These are phyloP conservation scores for Zaprionus camerounensis DNA, from an alignment of 1,140 invertebrate species.

Conservation along the genomic window DNA sequence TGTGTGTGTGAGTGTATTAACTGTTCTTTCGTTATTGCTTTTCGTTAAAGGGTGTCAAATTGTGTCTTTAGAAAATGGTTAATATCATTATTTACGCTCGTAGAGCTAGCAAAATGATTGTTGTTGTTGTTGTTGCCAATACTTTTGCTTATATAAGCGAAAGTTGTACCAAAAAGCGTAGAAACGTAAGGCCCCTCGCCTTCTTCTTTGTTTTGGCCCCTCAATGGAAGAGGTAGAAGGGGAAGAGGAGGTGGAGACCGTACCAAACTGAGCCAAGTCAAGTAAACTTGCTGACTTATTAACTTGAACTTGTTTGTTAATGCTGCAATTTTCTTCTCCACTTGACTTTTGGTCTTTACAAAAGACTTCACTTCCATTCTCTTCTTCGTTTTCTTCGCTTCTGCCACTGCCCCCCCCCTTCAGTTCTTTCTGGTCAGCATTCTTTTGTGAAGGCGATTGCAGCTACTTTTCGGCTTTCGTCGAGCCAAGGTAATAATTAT, in stretches of 20 bases:
- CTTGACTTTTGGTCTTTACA: constrained; percentile 56
- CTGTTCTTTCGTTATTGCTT: constrained; percentile 9
- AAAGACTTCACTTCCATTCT: constrained; percentile 43
- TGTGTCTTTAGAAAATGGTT: constrained; percentile 52
- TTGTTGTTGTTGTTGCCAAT: constrained; percentile 34
- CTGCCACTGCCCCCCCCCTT: background rate
- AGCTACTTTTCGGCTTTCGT: constrained; percentile 49
- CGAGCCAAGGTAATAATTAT: constrained; percentile 66
- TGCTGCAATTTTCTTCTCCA: constrained; percentile 69
- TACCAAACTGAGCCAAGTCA: constrained; percentile 15
- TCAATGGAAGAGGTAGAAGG: constrained; percentile 1
- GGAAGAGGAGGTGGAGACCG: too few relatives aligned
- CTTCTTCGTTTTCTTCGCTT: background rate
- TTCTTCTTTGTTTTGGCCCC: constrained; percentile 6
- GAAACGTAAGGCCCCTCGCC: constrained; percentile 38
- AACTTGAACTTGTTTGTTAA: constrained; percentile 72
- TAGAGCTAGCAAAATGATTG: constrained; percentile 46
- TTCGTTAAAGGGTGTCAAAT: constrained; percentile 61
- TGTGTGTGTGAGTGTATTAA: constrained; percentile 6
- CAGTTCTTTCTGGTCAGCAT: constrained; percentile 60
- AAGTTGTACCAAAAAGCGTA: constrained; percentile 61
- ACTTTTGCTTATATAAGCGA: constrained; percentile 78
- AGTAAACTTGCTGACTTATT: constrained; percentile 74
- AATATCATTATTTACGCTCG: constrained; percentile 71
- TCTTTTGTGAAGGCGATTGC: constrained; percentile 71